Base-by-base conservation (phyloP, 2,888 invertebrate genomes). In the Ophioninae sp. region DNA sequence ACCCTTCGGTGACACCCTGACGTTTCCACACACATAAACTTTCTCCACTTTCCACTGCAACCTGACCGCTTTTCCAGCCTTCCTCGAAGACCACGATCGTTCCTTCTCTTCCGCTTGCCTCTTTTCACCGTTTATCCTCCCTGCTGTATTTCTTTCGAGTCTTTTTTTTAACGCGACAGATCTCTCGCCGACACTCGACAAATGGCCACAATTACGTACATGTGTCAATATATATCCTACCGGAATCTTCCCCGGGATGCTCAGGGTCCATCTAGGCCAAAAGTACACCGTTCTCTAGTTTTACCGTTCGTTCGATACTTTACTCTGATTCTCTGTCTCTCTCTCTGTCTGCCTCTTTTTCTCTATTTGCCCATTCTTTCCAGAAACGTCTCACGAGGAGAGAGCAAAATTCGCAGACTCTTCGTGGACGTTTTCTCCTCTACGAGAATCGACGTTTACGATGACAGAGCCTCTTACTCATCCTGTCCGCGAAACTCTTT, bases 121-220 rank as follows among this genome's bases (percentile, higher is more conserved):
- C 61, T 64, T 69, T 65, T 58, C 64, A 44, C 23, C 56, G 73
- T 64, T 68, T 67, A 56, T 30, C 56, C 78, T 51, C 63, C 6
- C 37, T 61, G 6, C 22, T 51, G 56, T 69, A 30, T n/a, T 30
- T 59, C 58, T 39, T 69, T 10, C 69, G 20, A 8, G 37, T 64
- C 20, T 78, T 20, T 22, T 79, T 65, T 79, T 37, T 65, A 44
- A 30, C 79, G 30, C 61, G 61, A 23, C 78, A 58, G 64, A 64
- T 79, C 81, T 85, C 84, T 84, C 85, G 83, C 81, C 68, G 83
- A 82, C 85, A 81, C 86, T 85, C 90, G 88, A 91, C 89, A 90
- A 91, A 91, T 91, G 89, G 90, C 89, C 86, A 88, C 90, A 90
- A 91, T 91, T 91, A 91, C 90, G 88, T 89, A 86, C 90, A 90